Percentiles rank a stretch among this genome's conserved stretches.
Evolutionary conservation across 2,113 vertebrate genomes (phyloP).

Genomic region (Microtus pennsylvanicus): DNA sequence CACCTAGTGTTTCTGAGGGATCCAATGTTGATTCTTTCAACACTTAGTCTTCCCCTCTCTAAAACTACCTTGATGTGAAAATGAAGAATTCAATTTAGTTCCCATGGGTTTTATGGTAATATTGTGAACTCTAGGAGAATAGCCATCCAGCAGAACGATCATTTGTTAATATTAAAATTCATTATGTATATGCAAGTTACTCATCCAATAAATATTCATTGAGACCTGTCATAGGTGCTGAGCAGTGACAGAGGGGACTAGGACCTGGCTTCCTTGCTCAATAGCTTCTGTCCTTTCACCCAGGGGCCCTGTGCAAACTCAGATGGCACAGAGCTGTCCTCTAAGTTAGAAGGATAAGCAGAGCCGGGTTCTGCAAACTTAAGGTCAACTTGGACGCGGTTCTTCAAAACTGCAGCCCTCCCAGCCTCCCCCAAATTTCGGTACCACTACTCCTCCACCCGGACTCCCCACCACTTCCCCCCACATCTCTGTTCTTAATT

Average conservation of each 20-base stretch:
- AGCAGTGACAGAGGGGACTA: not conserved
- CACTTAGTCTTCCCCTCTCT: not conserved
- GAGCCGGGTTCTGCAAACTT: not conserved
- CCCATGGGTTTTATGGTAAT: not conserved
- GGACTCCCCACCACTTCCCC: accelerated
- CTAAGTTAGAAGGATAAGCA: not conserved
- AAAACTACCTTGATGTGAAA: constrained; percentile 13
- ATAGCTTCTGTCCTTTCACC: not conserved
- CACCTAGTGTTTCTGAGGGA: not conserved
- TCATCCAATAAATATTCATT: constrained; percentile 29
- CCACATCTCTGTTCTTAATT: not conserved
- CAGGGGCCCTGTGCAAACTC: accelerated
- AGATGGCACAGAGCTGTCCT: not conserved
- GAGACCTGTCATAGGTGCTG: not conserved
- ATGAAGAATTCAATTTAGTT: not conserved
- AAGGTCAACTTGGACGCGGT: not conserved
- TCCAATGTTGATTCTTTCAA: not conserved
- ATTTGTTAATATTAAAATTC: constrained; percentile 35
- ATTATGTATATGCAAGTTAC: not conserved
- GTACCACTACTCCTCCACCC: not conserved
- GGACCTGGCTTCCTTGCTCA: not conserved
- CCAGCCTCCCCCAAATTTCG: not conserved
- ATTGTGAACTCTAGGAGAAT: not conserved
- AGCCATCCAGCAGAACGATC: not conserved
- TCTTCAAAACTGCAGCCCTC: not conserved